Conservation (phyloP, 37 sponge, comb jelly and placozoan genomes). For the Halisarca cf. caerulea region DNA sequence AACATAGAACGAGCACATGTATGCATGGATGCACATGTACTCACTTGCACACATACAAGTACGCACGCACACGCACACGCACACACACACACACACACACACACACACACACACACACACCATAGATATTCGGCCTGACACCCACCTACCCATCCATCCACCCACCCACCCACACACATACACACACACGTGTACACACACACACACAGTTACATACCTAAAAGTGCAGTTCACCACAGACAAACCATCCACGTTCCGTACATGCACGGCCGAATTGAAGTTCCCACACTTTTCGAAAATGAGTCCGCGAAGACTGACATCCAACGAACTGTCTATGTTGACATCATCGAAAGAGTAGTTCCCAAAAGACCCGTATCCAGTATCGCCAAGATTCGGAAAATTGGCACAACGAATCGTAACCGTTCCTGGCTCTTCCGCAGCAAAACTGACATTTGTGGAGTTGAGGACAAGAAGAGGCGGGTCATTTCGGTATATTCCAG, state of each 20-base stretch:
- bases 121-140: no score
- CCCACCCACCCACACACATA: background rate
- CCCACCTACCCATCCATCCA: background rate
- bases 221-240: slow-evolving; percentile 48
- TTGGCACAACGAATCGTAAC: slow-evolving; percentile 36
- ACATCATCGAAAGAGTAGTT: slow-evolving; percentile 43
- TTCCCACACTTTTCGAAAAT: slow-evolving; percentile 67
- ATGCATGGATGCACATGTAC: background rate
- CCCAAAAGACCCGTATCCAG: background rate
- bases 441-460: slow-evolving; percentile 36
- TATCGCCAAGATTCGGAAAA: slow-evolving; percentile 17
- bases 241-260: slow-evolving; percentile 20
- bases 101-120: background rate
- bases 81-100: background rate
- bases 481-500: background rate
- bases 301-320: slow-evolving; percentile 39
- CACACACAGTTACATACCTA: slow-evolving; percentile 27
- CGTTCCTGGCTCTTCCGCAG: slow-evolving; percentile 28
- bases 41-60: background rate
- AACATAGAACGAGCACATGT: background rate
- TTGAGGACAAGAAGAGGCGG: background rate
- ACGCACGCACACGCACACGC: slow-evolving; percentile 7
- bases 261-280: slow-evolving; percentile 56
- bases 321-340: background rate
- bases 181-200: background rate